Evolutionary conservation across 1,140 invertebrate genomes (phyloP), one percentile per base, ranked within the genome.

Genomic region (Mya arenaria): DNA sequence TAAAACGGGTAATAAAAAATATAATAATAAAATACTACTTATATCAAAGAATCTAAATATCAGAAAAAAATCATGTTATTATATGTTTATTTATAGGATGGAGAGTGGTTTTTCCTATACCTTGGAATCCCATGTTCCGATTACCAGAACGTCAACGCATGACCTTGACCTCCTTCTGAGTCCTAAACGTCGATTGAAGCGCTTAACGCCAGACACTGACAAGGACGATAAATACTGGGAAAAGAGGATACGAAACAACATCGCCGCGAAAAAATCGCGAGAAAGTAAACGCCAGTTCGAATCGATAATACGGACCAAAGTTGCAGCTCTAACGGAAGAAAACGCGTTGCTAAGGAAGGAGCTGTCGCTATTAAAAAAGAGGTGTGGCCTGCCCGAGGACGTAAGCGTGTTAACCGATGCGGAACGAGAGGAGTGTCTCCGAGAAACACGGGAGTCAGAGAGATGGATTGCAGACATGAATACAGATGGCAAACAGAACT

Each of bases 171-270:
- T n/a, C 5, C 8, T 37, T 4, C 36, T 25, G 37, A 56, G n/a
- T 60, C n/a, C n/a, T n/a, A n/a, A 62, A 39, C n/a, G 73, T 4
- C 55, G 60, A 32, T 73, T 75, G 0, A 90, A 90, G 68, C 41
- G 88, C 4, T 36, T 78, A 10, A 98, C 98, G 56, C 98, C 98
- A 0, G 97, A 98, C 88, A 97, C 96, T 91, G 98, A 98, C 90
- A 99, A 99, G 90, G 98, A 99, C 87, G 97, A 98, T 86, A 97
- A 96, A 88, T 99, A 99, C 92, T 99, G 98, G 98, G 97, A 99
- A 92, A 94, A 98, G 34, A 94, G 98, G 52, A 94, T 97, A 63
- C 94, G 97, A 17, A 99, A 99, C 93, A 99, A 99, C 92, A 97
- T 98, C 92, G 82, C 82, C 19, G 82, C 82, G 5, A 84, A 84